A percentile compares a stretch with the other conserved stretches of the same genome.
These are phyloP conservation scores for Taeniopygia guttata DNA, from an alignment of 2,797 vertebrate genomes.

Conservation along the genomic window DNA sequence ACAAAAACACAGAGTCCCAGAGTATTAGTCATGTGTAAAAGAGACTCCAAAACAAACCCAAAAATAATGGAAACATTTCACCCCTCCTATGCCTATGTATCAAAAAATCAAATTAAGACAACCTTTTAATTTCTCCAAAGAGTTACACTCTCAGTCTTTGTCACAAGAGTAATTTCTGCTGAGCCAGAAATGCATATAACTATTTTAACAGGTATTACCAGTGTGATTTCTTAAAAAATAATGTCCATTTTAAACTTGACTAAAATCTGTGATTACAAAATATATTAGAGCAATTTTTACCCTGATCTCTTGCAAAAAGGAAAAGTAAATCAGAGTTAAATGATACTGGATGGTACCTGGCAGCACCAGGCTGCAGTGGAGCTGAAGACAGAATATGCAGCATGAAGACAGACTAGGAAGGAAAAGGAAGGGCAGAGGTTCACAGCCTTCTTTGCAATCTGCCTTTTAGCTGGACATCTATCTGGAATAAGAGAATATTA, in stretches of 20 bases:
- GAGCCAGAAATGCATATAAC: not conserved
- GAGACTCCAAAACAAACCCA: not conserved
- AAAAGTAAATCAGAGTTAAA: not conserved
- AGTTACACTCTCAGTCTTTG: not conserved
- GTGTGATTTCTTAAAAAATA: not conserved
- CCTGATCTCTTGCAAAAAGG: not conserved
- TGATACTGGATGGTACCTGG: rapidly evolving
- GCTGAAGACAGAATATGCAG: not conserved
- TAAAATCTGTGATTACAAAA: not conserved
- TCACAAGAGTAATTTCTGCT: not conserved
- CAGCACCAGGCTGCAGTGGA: not conserved
- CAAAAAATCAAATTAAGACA: not conserved
- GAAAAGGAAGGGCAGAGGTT: not conserved
- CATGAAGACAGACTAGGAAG: not conserved
- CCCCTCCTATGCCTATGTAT: rapidly evolving
- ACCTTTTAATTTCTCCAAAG: not conserved
- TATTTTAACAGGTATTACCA: not conserved
- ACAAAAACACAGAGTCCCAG: not conserved
- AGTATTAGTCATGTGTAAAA: not conserved
- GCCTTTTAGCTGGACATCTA: not conserved
- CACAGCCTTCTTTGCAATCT: not conserved
- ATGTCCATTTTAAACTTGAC: not conserved
- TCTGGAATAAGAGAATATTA: not conserved
- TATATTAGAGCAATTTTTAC: not conserved
- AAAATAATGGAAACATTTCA: not conserved